Conservation (phyloP, 2,888 invertebrate species). For the Eumerus sabulonum region DNA sequence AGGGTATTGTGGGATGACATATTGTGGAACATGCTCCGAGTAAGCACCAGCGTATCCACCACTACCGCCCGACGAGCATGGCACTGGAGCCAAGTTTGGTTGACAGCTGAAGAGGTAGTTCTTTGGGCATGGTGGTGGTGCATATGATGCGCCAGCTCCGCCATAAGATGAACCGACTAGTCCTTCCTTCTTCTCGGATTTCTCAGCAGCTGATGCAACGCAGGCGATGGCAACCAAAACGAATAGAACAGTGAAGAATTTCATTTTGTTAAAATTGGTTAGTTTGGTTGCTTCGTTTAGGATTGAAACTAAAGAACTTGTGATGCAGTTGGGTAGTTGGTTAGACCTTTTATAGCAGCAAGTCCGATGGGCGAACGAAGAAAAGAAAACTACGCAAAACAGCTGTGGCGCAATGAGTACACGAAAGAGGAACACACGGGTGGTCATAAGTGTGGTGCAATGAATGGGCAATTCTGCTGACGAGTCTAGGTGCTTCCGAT, state of each 20-base stretch:
- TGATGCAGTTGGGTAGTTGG: not conserved
- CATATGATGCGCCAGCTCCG: constrained; percentile 72
- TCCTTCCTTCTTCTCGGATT: constrained; percentile 50
- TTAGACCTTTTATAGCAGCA: constrained; percentile 40
- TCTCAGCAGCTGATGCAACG: constrained; percentile 70
- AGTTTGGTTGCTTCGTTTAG: not conserved
- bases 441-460: no score
- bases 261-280: constrained; percentile 71
- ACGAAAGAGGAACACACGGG: no score
- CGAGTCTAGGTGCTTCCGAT: not conserved
- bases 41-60: constrained; percentile 73
- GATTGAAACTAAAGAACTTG: constrained; percentile 40
- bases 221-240: constrained; percentile 71
- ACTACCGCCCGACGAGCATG: constrained; percentile 70
- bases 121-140: constrained; percentile 71
- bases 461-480: constrained; percentile 15
- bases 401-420: no score
- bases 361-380: no score
- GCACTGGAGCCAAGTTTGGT: constrained; percentile 74
- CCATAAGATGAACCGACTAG: constrained; percentile 46
- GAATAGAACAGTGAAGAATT: constrained; percentile 73
- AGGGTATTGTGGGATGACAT: constrained; percentile 26
- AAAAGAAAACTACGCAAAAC: no score
- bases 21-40: constrained; percentile 72
- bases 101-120: constrained; percentile 75